Evolutionary conservation across 2,113 vertebrate species (phyloP).

Genomic region (Dasyprocta punctata): DNA sequence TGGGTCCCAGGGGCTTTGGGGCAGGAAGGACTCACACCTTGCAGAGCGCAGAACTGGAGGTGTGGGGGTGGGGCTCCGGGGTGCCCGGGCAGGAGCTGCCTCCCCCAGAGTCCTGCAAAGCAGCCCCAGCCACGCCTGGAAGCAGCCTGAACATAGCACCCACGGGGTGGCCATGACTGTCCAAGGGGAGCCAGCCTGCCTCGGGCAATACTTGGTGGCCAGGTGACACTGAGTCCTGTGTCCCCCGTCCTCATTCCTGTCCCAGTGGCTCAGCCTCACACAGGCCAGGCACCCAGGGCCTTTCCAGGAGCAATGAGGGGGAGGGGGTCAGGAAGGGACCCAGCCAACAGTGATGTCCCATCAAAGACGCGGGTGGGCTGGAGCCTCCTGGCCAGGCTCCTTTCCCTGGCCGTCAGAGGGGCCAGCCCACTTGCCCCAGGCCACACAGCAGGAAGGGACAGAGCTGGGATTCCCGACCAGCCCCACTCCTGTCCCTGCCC

Average conservation of each 20-base stretch:
- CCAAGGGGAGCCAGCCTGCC: neutral
- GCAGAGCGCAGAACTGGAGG: neutral
- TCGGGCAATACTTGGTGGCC: neutral
- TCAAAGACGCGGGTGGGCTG: too few species aligned
- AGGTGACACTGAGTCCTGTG: fast-evolving
- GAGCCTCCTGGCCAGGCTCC: neutral
- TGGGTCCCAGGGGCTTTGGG: neutral
- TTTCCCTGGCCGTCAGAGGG: neutral
- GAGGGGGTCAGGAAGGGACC: neutral
- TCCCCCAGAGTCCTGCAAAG: neutral
- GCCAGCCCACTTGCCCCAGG: neutral
- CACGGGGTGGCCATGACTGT: neutral
- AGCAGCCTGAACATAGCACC: neutral
- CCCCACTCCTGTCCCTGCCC: neutral
- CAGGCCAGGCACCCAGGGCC: neutral
- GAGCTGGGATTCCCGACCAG: neutral
- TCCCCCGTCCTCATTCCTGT: neutral
- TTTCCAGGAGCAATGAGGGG: neutral
- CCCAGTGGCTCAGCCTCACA: neutral
- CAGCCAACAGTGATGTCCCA: neutral
- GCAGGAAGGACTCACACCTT: neutral
- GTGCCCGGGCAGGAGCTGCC: neutral
- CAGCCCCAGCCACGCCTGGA: neutral
- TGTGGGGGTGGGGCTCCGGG: fast-evolving
- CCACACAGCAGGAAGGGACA: neutral